Percentiles rank a stretch among this genome's conserved stretches.
Conservation (phyloP, 2,797 vertebrate genomes). For the Pipistrellus nathusii region DNA sequence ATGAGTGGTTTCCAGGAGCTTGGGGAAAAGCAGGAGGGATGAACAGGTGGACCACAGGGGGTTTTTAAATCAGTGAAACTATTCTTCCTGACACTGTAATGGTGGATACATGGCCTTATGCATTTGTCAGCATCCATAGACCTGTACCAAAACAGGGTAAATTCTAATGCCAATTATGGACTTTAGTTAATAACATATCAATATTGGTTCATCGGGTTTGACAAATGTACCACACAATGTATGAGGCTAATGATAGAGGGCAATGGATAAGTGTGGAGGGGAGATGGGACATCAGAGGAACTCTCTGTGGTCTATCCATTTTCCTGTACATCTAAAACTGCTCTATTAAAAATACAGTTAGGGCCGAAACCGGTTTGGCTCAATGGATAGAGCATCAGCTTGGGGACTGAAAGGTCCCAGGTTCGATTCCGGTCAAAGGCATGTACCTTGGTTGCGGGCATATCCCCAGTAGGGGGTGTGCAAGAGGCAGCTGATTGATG, state of each 20-base stretch:
- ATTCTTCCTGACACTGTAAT: not conserved
- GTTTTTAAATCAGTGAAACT: not conserved
- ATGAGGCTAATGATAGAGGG: not conserved
- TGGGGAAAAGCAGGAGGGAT: not conserved
- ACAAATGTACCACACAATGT: not conserved
- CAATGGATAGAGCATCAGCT: too few relatives aligned
- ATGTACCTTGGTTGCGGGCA: too few relatives aligned
- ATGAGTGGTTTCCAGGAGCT: not conserved
- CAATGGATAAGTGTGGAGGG: not conserved
- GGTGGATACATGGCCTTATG: not conserved
- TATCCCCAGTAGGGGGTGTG: too few relatives aligned
- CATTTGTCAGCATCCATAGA: not conserved
- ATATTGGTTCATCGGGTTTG: not conserved
- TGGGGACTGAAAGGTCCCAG: too few relatives aligned
- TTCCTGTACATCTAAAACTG: not conserved
- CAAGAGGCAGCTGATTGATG: too few relatives aligned
- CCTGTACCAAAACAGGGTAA: not conserved
- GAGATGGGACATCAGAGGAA: not conserved
- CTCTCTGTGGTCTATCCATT: not conserved
- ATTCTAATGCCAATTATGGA: not conserved
- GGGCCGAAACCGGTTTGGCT: too few relatives aligned
- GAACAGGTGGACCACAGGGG: not conserved
- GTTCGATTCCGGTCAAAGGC: too few relatives aligned
- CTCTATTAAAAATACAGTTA: not conserved
- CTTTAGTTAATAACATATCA: constrained; percentile 15